Conservation (phyloP, 2,888 invertebrate species). For the Eilema depressum region DNA sequence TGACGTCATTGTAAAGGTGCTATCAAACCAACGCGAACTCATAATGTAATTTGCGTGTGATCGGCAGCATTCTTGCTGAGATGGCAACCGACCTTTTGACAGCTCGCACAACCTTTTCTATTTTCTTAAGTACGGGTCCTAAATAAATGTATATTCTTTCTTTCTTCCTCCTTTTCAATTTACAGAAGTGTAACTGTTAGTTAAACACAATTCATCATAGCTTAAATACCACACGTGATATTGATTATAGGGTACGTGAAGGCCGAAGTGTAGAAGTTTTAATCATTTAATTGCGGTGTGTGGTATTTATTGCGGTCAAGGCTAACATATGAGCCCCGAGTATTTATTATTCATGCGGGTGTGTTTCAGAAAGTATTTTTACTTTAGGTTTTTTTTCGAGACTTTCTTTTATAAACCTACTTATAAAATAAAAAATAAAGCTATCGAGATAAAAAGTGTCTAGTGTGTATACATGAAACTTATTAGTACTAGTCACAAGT, state of each 20-base stretch:
- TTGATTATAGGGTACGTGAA: not conserved
- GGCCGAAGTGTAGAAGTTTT: slow-evolving; percentile 8
- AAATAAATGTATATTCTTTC: too few relatives aligned
- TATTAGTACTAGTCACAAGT: not conserved
- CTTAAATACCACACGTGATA: not conserved
- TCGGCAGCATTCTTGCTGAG: too few relatives aligned
- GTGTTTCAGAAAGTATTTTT: not conserved
- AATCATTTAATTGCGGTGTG: not conserved
- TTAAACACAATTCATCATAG: not conserved
- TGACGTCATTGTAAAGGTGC: too few relatives aligned
- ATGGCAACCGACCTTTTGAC: too few relatives aligned
- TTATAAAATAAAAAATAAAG: not conserved
- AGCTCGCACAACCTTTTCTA: too few relatives aligned
- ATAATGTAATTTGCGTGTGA: too few relatives aligned
- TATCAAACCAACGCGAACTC: too few relatives aligned
- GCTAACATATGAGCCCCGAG: not conserved
- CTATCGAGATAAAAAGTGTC: not conserved
- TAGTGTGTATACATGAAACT: not conserved
- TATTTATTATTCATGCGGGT: not conserved
- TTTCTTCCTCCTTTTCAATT: not conserved
- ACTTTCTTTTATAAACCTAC: not conserved
- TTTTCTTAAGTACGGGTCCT: too few relatives aligned
- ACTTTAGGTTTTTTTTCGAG: not conserved
- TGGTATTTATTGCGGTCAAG: not conserved
- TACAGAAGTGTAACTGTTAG: not conserved